A percentile compares a stretch with the other conserved stretches of the same genome.
phyloP scores from a whole-genome alignment of 2,888 invertebrate species.

The Apomyelois bistriatella region DNA sequence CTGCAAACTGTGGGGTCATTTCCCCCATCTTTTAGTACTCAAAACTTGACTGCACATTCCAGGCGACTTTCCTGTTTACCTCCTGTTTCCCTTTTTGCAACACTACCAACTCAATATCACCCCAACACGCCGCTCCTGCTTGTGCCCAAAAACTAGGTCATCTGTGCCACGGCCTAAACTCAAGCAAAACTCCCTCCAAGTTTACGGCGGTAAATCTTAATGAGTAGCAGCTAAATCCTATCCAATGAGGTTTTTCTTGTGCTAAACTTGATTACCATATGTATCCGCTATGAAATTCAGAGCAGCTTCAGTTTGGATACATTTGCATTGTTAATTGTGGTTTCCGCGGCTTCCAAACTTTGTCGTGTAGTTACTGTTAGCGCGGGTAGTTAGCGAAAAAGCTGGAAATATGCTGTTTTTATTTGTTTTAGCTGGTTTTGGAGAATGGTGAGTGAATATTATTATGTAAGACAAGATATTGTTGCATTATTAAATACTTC shows the following conservation, averaged over 20 bases:
- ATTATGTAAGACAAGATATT: too few relatives aligned
- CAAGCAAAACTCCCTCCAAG: background rate
- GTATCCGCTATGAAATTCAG: constrained; percentile 72
- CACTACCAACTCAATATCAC: too few relatives aligned
- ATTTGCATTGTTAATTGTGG: constrained; percentile 79
- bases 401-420: background rate
- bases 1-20: too few relatives aligned
- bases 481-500: too few relatives aligned
- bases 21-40: too few relatives aligned
- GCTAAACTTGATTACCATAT: constrained; percentile 65
- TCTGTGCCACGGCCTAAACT: background rate
- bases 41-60: too few relatives aligned
- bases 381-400: constrained; percentile 20
- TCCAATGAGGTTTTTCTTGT: constrained; percentile 56
- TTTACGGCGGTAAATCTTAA: constrained; percentile 33
- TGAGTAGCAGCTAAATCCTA: constrained; percentile 37
- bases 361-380: constrained; percentile 21
- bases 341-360: constrained; percentile 31
- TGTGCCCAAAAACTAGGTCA: background rate
- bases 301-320: constrained; percentile 53
- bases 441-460: too few relatives aligned
- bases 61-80: too few relatives aligned
- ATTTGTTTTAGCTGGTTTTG: background rate
- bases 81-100: too few relatives aligned
- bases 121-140: too few relatives aligned